Base-by-base conservation (phyloP, 2,888 invertebrate species). In the Agrotis segetum region DNA sequence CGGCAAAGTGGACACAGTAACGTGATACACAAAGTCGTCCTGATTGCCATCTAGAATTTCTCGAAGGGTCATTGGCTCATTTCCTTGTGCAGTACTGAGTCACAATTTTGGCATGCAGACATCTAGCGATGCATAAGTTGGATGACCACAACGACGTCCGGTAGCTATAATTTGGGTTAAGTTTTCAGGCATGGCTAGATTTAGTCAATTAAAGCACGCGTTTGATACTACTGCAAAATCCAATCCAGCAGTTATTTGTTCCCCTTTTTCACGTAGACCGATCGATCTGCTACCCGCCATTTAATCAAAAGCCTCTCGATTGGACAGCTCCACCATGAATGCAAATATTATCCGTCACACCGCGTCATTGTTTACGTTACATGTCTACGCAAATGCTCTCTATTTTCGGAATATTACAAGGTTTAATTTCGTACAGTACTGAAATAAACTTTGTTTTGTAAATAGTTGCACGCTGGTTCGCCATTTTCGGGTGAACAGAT, bases 381-480 rank as follows among this genome's bases (percentile, higher is more conserved):
- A 67, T 76, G 63, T 73, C 71, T 66, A 84, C 85, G 74, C 72
- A 79, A 77, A 62, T 69, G 67, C 60, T 71, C 66, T 79, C 72
- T 84, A 84, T 82, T 84, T 84, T 70, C 58, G 63, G 72, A 73
- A 67, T 72, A 71, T 77, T 75, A 72, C 74, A 62, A 59, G 50
- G 74, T 78, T 74, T 84, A 81, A 78, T 72, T 84, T 58, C 44
- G 73, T 83, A 52, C 69, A 46, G 60, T 60, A 78, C 78, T 63
- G 67, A 84, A 84, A 84, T 84, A 82, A 67, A 66, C 67, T 74
- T 78, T 84, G 81, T 84, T 84, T 84, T 81, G 84, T 84, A 84
- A 84, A 84, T 80, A 83, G 13, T 63, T 73, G 60, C 72, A 69
- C 64, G 77, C 68, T 58, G 73, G 17, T 81, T 79, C n/a, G 47